Evolutionary conservation across 2,113 vertebrate genomes (phyloP), one percentile per base, ranked within the genome.

Genomic region (Emydura subglobosa): DNA sequence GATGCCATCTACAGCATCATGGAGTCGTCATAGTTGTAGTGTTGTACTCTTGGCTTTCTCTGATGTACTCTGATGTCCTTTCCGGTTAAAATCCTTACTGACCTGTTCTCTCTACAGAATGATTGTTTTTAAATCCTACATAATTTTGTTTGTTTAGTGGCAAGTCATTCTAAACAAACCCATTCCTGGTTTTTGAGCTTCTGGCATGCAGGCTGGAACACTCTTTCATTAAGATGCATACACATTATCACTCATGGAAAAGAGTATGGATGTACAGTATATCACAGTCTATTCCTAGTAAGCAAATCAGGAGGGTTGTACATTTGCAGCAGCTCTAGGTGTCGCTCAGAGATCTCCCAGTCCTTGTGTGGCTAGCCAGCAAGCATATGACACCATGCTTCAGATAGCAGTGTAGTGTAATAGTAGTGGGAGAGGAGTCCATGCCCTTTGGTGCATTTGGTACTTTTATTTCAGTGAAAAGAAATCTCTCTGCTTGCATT

Each of bases 161-260:
- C 68, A 74, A 42, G 22, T 74, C 68, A 42, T 74, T 11, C 5
- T 74, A 42, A 74, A 74, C n/a, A 39, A 21, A 72, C 21, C 12
- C 68, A 39, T 72, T 39, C n/a, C 39, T 65, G 59, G 31, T 34
- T 34, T 31, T 10, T 68, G 31, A 68, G 16, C 34, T 68, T 39
- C 34, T 21, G n/a, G 16, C 34, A 19, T 6, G 12, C 27, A 31
- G 27, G 11, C 57, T 59, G 25, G 57, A 59, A 59, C 57, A 59
- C 57, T 31, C 57, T 88, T 89, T 53, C 83, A 29, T 3, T 74
- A 87, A 79, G 89, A 68, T 0, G 51, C 57, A 2, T 16, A 6
- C 1, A 4, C 31, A 2, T 0, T 16, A 47, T 29, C 27, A 4
- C 44, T 27, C 76, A 49, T 27, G n/a, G 65, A 34, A 79, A 79